Conservation (phyloP, 2,888 invertebrate genomes). For the Azorinus chamasolen region DNA sequence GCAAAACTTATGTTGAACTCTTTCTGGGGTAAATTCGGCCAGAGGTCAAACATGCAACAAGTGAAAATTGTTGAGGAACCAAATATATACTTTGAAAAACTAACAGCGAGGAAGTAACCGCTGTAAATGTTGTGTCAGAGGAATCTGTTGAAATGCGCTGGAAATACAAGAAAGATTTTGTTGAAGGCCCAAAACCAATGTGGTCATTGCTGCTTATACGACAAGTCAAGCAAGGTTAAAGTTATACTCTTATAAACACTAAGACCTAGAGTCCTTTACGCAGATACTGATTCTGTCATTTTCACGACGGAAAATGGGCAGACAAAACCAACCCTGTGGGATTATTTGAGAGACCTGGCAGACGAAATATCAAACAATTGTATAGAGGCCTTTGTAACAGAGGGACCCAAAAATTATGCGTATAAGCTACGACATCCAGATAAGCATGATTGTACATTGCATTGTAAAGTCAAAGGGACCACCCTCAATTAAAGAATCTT, state of each 20-base stretch:
- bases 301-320: conserved; percentile 24
- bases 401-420: conserved; percentile 83
- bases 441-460: too few species aligned
- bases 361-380: conserved; percentile 75
- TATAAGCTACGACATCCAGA: too few species aligned
- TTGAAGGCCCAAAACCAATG: conserved; percentile 3
- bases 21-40: too few species aligned
- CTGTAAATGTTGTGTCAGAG: too few species aligned
- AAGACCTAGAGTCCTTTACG: neutral
- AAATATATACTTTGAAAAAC: too few species aligned
- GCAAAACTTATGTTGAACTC: too few species aligned
- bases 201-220: conserved; percentile 7
- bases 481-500: too few species aligned
- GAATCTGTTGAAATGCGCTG: too few species aligned
- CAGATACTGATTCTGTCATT: conserved; percentile 37
- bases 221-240: conserved; percentile 2
- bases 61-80: too few species aligned
- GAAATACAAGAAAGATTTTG: neutral
- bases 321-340: conserved; percentile 72
- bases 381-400: conserved; percentile 76
- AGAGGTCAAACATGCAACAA: too few species aligned
- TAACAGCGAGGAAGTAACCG: too few species aligned
- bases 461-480: too few species aligned
- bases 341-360: conserved; percentile 82
- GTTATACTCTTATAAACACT: neutral